Evolutionary conservation across 2,113 vertebrate species (phyloP), one percentile per base, ranked within the genome.

Genomic region (Crotalus tigris): DNA sequence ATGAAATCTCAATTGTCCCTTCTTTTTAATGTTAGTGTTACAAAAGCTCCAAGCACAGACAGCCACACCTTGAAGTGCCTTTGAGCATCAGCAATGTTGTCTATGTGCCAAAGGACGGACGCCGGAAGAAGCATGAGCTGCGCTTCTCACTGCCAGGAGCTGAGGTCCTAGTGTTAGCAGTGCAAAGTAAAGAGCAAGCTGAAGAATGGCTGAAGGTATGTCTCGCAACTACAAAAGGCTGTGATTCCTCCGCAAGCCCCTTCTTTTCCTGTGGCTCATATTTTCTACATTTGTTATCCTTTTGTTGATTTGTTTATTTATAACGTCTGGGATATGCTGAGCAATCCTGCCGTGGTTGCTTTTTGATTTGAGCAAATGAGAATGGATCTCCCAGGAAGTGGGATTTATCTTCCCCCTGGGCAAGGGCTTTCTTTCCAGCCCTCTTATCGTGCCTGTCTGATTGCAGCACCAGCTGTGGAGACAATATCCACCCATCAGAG

Each of bases 171-270:
- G 99, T 99, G 94, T 95, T 99, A 96, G 99, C 99, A 0, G 98
- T 99, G 94, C 99, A 99, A 97, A 99, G 98, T 97, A 98, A 98
- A 95, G 99, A 99, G 94, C 99, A 99, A 97, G 99, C 99, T 0
- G 98, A 99, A 94, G 98, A 99, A 94, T 99, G 99, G 99, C 98
- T 99, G 92, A 99, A 98, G 99, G 99, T 99, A 98, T 2, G 0
- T 0, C 5, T 86, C 69, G 1, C 49, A 57, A 58, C 1, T 29
- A 4, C 69, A 53, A 21, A 29, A 39, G 9, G 54, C 33, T 39
- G 33, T 85, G 7, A 53, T 0, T 13, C 51, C 39, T 54, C 44
- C 21, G 15, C 39, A 29, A 39, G 3, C 23, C 69, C 49, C 2
- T 51, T 6, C 24, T 44, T 24, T 29, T 64, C 23, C n/a, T 61